Percentiles rank a stretch among this genome's conserved stretches.
phyloP scores from a whole-genome alignment of 2,888 invertebrate genomes.

The Cephalotes varians region DNA sequence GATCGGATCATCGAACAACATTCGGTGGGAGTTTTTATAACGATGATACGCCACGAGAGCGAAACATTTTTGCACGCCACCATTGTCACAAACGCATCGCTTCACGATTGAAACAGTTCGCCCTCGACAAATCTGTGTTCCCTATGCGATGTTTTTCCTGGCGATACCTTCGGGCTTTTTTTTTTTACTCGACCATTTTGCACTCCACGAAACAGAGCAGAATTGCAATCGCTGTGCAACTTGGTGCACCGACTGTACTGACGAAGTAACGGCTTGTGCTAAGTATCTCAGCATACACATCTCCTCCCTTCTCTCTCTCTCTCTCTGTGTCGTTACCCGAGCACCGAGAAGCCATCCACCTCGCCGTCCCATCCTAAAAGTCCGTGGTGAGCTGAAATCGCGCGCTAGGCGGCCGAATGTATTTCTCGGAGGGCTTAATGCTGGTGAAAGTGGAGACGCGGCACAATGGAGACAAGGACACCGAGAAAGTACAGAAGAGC shows the following conservation, averaged over 20 bases:
- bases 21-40: conserved; percentile 46
- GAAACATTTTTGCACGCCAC: conserved; percentile 25
- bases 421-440: conserved; percentile 74
- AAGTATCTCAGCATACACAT: conserved; percentile 75
- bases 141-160: background rate
- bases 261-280: conserved; percentile 74
- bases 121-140: conserved; percentile 28
- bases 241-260: conserved; percentile 70
- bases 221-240: conserved; percentile 42
- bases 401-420: conserved; percentile 65
- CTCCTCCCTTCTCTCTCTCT: conserved; percentile 55
- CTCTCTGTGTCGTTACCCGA: conserved; percentile 52
- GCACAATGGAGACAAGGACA: conserved; percentile 55
- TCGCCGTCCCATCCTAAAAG: conserved; percentile 40
- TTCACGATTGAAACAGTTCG: conserved; percentile 28
- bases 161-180: conserved; percentile 9
- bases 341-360: conserved; percentile 54
- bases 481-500: conserved; percentile 21
- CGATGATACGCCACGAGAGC: conserved; percentile 23
- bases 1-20: conserved; percentile 28
- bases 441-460: conserved; percentile 67
- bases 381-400: conserved; percentile 63
- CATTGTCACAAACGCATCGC: conserved; percentile 13
- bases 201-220: background rate
- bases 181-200: conserved; percentile 20